Percentiles rank a stretch among this genome's conserved stretches.
These are phyloP conservation scores for Arrhamphus sclerolepis DNA, from an alignment of 2,797 vertebrate species.

Conservation along the genomic window DNA sequence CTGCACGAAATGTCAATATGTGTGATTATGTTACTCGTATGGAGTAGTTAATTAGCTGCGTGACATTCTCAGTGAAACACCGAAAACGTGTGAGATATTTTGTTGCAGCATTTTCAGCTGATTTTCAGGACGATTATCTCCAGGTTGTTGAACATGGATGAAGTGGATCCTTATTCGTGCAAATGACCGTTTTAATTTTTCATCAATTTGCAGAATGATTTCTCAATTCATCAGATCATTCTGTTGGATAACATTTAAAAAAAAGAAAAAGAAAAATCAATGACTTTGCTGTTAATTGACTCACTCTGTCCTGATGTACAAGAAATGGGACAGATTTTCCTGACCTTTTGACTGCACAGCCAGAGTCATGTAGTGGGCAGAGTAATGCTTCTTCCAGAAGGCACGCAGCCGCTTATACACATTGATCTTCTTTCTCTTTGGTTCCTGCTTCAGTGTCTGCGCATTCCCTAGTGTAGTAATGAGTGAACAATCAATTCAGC, in stretches of 20 bases:
- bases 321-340: conserved; percentile 22
- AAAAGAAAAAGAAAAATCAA: conserved; percentile 7
- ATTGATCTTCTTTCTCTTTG: conserved; percentile 91
- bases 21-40: conserved; percentile 38
- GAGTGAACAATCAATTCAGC: conserved; percentile 36
- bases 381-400: conserved; percentile 95
- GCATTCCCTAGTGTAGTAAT: conserved; percentile 85
- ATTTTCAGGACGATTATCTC: conserved; percentile 46
- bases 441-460: conserved; percentile 91
- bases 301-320: neutral
- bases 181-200: conserved; percentile 49
- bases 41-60: conserved; percentile 48
- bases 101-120: conserved; percentile 29
- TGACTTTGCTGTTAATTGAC: conserved; percentile 17
- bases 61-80: conserved; percentile 49
- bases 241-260: conserved; percentile 17
- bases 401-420: conserved; percentile 89
- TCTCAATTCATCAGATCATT: conserved; percentile 36
- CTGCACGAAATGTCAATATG: conserved; percentile 50
- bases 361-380: conserved; percentile 96
- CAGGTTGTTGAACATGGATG: conserved; percentile 46
- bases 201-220: conserved; percentile 49
- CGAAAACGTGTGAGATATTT: conserved; percentile 25
- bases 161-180: conserved; percentile 41
- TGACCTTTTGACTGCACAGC: conserved; percentile 96